phyloP scores from a whole-genome alignment of 2,113 vertebrate species.

The Tretioscincus oriximinensis region DNA sequence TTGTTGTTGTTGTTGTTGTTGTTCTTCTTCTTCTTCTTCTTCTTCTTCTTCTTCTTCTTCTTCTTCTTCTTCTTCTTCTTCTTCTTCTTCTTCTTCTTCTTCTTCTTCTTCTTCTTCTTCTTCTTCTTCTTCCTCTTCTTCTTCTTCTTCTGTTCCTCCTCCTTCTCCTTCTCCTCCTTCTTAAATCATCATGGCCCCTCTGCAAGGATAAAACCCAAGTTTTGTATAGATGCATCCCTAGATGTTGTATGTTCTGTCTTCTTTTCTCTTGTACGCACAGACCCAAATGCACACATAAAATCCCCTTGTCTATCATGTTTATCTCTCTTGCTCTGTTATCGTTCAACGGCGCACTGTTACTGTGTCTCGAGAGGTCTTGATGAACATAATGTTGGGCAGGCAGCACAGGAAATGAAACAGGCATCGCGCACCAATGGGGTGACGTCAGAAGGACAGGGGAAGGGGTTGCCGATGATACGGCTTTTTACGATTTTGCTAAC shows the following conservation, averaged over 20 bases:
- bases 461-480: not conserved
- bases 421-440: not conserved
- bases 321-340: not conserved
- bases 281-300: not conserved
- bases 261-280: not conserved
- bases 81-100: too few relatives aligned
- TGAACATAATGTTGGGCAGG: not conserved
- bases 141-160: too few relatives aligned
- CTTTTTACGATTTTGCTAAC: constrained; percentile 9
- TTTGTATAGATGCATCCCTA: too few relatives aligned
- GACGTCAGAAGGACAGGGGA: not conserved
- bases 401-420: constrained; percentile 10
- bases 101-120: too few relatives aligned
- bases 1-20: too few relatives aligned
- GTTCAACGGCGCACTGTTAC: not conserved
- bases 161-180: too few relatives aligned
- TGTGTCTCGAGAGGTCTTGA: not conserved
- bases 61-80: too few relatives aligned
- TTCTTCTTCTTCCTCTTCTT: too few relatives aligned
- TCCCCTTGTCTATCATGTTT: not conserved
- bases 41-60: too few relatives aligned
- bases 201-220: too few relatives aligned
- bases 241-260: not conserved
- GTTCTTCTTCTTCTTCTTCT: too few relatives aligned
- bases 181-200: too few relatives aligned